Conservation (phyloP, 2,113 vertebrate genomes). For the Helogale parvula region DNA sequence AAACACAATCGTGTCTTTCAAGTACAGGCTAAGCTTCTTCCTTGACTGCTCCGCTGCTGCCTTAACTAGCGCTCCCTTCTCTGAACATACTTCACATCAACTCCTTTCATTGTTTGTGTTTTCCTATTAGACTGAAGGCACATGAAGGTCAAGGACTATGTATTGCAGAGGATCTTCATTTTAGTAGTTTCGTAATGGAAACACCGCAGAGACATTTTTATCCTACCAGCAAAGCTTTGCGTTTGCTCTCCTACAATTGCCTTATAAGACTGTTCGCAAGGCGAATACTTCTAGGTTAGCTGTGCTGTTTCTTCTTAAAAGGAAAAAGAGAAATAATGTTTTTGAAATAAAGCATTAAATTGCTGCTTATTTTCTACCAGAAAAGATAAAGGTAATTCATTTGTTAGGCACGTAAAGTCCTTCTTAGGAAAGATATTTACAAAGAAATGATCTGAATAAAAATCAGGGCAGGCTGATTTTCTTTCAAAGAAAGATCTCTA, state of each 20-base stretch:
- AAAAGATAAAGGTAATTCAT: background rate
- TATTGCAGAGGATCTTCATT: background rate
- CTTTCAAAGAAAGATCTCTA: slow-evolving; percentile 21
- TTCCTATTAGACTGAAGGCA: background rate
- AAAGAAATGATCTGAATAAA: slow-evolving; percentile 39
- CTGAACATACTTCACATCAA: background rate
- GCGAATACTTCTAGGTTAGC: background rate
- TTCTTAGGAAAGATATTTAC: slow-evolving; percentile 29
- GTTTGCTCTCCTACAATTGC: background rate
- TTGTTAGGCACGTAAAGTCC: background rate
- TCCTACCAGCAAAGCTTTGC: background rate
- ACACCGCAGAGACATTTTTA: slow-evolving; percentile 16
- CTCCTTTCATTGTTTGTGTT: background rate
- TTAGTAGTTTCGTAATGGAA: slow-evolving; percentile 31
- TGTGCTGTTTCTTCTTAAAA: background rate
- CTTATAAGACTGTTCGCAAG: background rate
- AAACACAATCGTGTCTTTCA: background rate
- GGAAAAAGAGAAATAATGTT: slow-evolving; percentile 25
- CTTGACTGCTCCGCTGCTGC: background rate
- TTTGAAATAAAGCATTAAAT: slow-evolving; percentile 10
- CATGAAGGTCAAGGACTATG: background rate
- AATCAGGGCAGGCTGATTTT: background rate
- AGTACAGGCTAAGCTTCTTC: background rate
- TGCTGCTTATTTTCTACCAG: slow-evolving; percentile 16
- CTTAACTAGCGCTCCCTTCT: background rate